A percentile compares a stretch with the other conserved stretches of the same genome.
These are phyloP conservation scores for Thripadectes ignobilis DNA, from an alignment of 2,797 vertebrate species.

Conservation along the genomic window DNA sequence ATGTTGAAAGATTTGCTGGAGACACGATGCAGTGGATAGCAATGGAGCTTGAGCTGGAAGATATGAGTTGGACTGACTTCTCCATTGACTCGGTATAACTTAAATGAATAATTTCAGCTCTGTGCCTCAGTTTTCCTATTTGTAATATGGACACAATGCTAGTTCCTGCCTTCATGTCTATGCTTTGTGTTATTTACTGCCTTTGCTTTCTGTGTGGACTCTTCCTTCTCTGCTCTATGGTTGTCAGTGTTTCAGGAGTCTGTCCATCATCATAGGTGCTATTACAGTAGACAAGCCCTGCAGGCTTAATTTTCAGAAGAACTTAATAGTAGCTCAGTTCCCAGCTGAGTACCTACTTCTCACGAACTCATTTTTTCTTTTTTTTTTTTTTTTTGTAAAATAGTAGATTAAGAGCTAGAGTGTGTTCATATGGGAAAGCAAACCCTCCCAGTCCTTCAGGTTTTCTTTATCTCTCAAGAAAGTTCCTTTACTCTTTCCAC, in stretches of 20 bases:
- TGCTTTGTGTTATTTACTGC: neutral
- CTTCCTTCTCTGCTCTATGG: neutral
- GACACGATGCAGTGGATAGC: neutral
- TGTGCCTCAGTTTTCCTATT: neutral
- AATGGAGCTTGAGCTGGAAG: neutral
- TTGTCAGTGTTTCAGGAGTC: neutral
- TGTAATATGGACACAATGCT: neutral
- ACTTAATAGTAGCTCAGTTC: neutral
- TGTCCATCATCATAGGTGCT: neutral
- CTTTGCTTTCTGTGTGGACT: neutral
- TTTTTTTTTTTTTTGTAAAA: neutral
- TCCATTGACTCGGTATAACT: neutral
- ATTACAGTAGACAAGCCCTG: neutral
- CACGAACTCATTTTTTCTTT: neutral
- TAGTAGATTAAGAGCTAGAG: neutral
- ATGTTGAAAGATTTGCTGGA: neutral
- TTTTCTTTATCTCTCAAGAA: neutral
- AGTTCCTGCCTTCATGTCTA: neutral
- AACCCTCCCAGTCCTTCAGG: neutral
- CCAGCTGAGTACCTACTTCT: neutral
- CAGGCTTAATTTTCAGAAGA: neutral
- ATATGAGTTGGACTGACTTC: neutral
- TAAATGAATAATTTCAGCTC: neutral
- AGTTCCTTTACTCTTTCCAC: neutral
- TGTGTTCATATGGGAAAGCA: neutral